Evolutionary conservation across 2,113 vertebrate species (phyloP).

Genomic region (Sander vitreus): DNA sequence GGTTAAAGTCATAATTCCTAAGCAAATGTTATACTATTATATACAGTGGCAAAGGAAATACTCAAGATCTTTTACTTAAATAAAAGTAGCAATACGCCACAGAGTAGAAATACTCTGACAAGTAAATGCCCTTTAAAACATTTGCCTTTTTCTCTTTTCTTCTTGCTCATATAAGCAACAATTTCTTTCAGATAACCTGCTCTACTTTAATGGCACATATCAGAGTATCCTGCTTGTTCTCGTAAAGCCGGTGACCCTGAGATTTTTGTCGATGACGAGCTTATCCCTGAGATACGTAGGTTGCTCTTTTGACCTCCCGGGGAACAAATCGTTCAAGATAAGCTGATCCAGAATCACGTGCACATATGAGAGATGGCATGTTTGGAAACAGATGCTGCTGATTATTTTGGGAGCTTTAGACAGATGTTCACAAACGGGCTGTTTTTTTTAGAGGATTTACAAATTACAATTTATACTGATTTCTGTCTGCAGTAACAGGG

Average conservation of each 20-base stretch:
- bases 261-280: background rate
- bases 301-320: conserved; percentile 15
- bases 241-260: background rate
- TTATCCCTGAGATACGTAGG: background rate
- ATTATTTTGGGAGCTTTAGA: conserved; percentile 30
- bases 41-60: too few relatives aligned
- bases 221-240: too few relatives aligned
- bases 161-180: background rate
- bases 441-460: conserved; percentile 4
- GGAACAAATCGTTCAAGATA: background rate
- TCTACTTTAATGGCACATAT: background rate
- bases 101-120: too few relatives aligned
- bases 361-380: background rate
- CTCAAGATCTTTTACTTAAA: too few relatives aligned
- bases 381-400: conserved; percentile 46
- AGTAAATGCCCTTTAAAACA: too few relatives aligned
- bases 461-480: conserved; percentile 4
- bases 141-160: background rate
- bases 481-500: background rate
- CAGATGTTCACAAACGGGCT: conserved; percentile 48
- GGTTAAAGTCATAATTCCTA: too few relatives aligned
- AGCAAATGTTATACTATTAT: too few relatives aligned
- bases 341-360: conserved; percentile 9
- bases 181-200: background rate
- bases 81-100: too few relatives aligned